phyloP scores from a whole-genome alignment of 2,888 invertebrate genomes.

The Gari tellinella region DNA sequence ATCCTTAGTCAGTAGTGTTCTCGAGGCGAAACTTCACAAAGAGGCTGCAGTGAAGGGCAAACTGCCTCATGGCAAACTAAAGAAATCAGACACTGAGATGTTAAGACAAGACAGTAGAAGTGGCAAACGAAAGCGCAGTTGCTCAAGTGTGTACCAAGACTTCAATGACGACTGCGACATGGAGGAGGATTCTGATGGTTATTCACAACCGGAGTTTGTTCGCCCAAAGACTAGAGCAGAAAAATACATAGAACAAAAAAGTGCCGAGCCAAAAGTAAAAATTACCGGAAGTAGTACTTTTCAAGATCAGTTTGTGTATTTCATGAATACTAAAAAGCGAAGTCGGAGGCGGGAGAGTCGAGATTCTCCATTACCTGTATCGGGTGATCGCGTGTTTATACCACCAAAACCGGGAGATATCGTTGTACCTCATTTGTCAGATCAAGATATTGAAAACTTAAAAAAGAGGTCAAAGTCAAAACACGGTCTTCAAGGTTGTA shows the following conservation, averaged over 20 bases:
- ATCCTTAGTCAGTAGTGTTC: conserved; percentile 44
- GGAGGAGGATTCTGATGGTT: conserved; percentile 44
- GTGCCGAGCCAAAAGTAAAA: conserved; percentile 79
- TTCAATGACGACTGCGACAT: conserved; percentile 28
- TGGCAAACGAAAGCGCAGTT: conserved; percentile 38
- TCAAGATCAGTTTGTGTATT: conserved; percentile 84
- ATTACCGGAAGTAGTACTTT: conserved; percentile 81
- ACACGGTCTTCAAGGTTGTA: conserved; percentile 21
- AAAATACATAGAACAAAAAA: conserved; percentile 55
- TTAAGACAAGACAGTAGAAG: conserved; percentile 23
- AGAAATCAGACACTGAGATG: conserved; percentile 27
- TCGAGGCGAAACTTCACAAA: conserved; percentile 45
- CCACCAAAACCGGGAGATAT: conserved; percentile 78
- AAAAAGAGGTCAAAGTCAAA: conserved; percentile 54
- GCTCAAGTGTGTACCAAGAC: conserved; percentile 28
- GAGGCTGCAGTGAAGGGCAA: conserved; percentile 47
- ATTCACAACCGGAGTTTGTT: conserved; percentile 27
- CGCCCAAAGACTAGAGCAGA: conserved; percentile 49
- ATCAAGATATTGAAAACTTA: conserved; percentile 77
- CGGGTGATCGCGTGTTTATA: conserved; percentile 67
- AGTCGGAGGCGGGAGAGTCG: conserved; percentile 73
- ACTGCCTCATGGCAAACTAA: conserved; percentile 33
- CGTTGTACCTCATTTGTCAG: conserved; percentile 78
- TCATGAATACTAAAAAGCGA: conserved; percentile 80
- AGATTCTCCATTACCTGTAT: conserved; percentile 53